Percentiles rank a stretch among this genome's conserved stretches.
Conservation (phyloP, 2,888 invertebrate genomes). For the Ophonus ardosiacus region DNA sequence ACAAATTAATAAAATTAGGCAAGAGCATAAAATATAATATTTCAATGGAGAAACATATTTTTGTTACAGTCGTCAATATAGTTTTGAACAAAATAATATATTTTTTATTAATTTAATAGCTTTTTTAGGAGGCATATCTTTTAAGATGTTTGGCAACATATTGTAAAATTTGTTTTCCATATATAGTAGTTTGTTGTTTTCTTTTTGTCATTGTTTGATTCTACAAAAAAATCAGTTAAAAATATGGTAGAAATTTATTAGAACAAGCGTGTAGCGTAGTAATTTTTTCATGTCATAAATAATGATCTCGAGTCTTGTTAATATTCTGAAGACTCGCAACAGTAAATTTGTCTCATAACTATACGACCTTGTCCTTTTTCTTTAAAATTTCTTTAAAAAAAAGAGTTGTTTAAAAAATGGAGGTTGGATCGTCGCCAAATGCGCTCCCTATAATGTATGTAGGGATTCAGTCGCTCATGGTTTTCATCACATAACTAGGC, state of each 20-base stretch:
- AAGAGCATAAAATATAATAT: too few species aligned
- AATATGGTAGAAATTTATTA: conserved; percentile 11
- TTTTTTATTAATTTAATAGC: too few species aligned
- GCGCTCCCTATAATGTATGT: conserved; percentile 55
- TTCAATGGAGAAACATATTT: too few species aligned
- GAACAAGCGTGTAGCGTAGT: neutral
- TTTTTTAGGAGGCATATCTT: too few species aligned
- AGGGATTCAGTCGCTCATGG: conserved; percentile 39
- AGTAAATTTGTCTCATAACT: conserved; percentile 45
- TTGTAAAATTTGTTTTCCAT: too few species aligned
- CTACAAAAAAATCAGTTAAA: neutral
- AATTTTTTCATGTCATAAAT: conserved; percentile 34
- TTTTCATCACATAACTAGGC: conserved; percentile 51
- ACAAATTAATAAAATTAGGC: too few species aligned
- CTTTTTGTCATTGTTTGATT: conserved; percentile 7
- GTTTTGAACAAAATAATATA: too few species aligned
- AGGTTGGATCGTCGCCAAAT: conserved; percentile 41
- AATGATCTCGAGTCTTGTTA: conserved; percentile 20
- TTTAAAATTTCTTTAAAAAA: conserved; percentile 48
- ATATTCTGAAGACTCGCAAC: conserved; percentile 44
- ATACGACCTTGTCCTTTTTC: conserved; percentile 44
- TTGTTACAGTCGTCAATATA: too few species aligned
- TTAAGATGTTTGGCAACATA: too few species aligned
- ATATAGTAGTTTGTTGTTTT: neutral
- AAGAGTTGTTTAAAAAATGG: conserved; percentile 49